Percentiles rank a stretch among this genome's conserved stretches.
These are phyloP conservation scores for Hystrix brachyura DNA, from an alignment of 2,113 vertebrate genomes.

Conservation along the genomic window DNA sequence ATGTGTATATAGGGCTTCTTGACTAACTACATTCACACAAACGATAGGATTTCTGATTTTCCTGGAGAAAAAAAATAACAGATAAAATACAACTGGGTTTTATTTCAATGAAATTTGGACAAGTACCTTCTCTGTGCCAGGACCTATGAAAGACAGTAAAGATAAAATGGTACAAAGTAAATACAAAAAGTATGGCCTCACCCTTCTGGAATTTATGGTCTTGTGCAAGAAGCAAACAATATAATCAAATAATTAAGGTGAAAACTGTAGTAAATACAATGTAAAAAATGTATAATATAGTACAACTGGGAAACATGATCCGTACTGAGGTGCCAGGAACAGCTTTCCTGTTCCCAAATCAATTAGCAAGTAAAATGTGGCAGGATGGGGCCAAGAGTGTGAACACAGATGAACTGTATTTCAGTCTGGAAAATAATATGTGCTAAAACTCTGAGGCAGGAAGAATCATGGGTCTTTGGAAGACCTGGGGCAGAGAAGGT, in stretches of 20 bases:
- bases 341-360: not conserved
- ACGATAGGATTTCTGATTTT: not conserved
- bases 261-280: not conserved
- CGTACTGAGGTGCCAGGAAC: not conserved
- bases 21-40: not conserved
- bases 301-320: not conserved
- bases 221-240: conserved; percentile 23
- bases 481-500: not conserved
- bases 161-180: conserved; percentile 21
- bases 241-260: conserved; percentile 35
- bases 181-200: not conserved
- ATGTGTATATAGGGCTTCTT: not conserved
- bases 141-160: conserved; percentile 19
- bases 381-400: not conserved
- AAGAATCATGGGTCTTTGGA: not conserved
- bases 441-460: not conserved
- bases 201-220: not conserved
- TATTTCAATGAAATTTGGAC: conserved; percentile 24
- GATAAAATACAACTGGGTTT: not conserved
- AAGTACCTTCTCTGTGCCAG: not conserved
- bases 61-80: not conserved
- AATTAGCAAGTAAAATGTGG: not conserved
- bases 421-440: not conserved
- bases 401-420: not conserved
- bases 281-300: not conserved